phyloP scores from a whole-genome alignment of 2,113 vertebrate species.

The Erpornis zantholeuca region DNA sequence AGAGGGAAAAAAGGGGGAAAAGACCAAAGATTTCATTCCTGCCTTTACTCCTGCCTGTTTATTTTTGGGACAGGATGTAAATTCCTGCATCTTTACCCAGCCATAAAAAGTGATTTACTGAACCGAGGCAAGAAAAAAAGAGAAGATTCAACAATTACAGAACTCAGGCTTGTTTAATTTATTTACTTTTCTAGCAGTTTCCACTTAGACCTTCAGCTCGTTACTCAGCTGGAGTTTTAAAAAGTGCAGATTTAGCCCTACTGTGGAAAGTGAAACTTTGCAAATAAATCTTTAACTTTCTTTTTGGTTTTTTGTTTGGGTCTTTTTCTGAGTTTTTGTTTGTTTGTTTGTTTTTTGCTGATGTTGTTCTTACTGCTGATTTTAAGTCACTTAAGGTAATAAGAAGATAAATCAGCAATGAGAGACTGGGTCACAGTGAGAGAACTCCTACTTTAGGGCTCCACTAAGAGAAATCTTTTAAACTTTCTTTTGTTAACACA shows the following conservation, averaged over 20 bases:
- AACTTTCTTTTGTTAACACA: background rate
- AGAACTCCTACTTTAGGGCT: background rate
- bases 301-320: background rate
- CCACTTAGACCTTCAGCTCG: background rate
- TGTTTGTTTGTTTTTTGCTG: no score
- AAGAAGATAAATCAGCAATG: background rate
- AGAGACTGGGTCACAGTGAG: background rate
- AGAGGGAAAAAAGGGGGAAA: background rate
- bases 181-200: constrained; percentile 1
- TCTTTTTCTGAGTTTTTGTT: no score
- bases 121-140: background rate
- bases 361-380: background rate
- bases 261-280: background rate
- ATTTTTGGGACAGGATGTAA: background rate
- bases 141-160: background rate
- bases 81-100: background rate
- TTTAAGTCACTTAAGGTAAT: background rate
- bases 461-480: fast-evolving
- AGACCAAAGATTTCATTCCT: background rate
- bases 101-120: background rate
- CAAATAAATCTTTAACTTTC: background rate
- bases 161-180: background rate
- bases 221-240: background rate
- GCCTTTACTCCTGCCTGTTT: background rate
- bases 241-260: background rate